Evolutionary conservation across 2,797 vertebrate genomes (phyloP), one percentile per base, ranked within the genome.

Genomic region (Gymnopithys bicolor): DNA sequence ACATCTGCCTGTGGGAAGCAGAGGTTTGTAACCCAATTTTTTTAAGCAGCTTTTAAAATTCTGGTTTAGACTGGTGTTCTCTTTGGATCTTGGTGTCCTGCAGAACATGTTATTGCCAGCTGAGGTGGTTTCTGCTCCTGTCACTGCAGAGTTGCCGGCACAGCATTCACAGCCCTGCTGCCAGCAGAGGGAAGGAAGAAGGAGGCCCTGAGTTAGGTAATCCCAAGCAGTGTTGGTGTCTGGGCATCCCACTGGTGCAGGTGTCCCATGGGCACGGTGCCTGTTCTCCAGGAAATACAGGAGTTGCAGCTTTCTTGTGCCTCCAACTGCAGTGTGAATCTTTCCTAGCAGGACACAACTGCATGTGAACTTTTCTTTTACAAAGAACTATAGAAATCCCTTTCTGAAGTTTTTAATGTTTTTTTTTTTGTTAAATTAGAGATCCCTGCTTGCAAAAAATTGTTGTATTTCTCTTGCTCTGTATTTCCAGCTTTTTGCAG

Each of bases 231-330:
- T 14, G 28, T 5, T 52, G 37, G 37, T 74, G 69, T 69, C 43
- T 0, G 4, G 28, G 25, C 64, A 74, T 84, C 63, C 81, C 0
- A 2, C 35, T 69, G 56, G 30, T 52, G 33, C 24, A 10, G 3
- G 39, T 0, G 0, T 73, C 70, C 60, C 51, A 25, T 27, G 43
- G 60, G 33, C 43, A 30, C 0, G 1, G 33, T 59, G 60, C 56
- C 33, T 56, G 56, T 74, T 91, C 45, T 49, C 56, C 30, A 51
- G 41, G 56, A 85, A 87, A 53, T 77, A 69, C 56, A 76, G 87
- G 69, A 84, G 3, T 11, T 51, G 43, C 51, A 49, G 35, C 46
- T 23, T 82, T 77, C 60, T 78, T 75, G 3, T 58, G 19, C n/a
- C 9, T 69, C 56, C 70, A 49, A 0, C 18, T 70, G 32, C 77